A percentile compares a stretch with the other conserved stretches of the same genome.
Conservation (phyloP, 2,113 vertebrate genomes). For the Pleuronectes platessa region DNA sequence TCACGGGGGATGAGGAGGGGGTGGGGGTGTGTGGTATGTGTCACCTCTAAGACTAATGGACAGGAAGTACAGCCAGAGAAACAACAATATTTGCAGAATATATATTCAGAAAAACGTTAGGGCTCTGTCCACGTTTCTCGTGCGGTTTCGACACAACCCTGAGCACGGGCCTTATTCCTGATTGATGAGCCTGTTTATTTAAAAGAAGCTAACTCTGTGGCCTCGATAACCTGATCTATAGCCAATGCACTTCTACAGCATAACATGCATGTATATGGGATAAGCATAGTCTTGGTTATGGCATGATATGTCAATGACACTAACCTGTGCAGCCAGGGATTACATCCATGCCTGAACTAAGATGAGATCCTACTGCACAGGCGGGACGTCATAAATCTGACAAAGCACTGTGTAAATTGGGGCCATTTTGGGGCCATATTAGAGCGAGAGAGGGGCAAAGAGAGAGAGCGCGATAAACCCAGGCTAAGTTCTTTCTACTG, state of each 20-base stretch:
- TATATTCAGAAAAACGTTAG: slow-evolving; percentile 76
- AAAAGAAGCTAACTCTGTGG: slow-evolving; percentile 48
- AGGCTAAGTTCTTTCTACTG: not conserved
- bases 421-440: not conserved
- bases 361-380: not conserved
- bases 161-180: slow-evolving; percentile 59
- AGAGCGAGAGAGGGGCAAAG: slow-evolving; percentile 28
- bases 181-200: slow-evolving; percentile 78
- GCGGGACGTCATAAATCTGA: not conserved
- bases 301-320: slow-evolving; percentile 19
- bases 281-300: slow-evolving; percentile 19
- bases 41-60: slow-evolving; percentile 85
- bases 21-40: slow-evolving; percentile 73
- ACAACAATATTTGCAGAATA: slow-evolving; percentile 86
- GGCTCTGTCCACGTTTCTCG: slow-evolving; percentile 47
- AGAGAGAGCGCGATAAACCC: slow-evolving; percentile 18
- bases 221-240: slow-evolving; percentile 47
- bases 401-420: not conserved
- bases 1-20: slow-evolving; percentile 61
- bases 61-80: slow-evolving; percentile 85
- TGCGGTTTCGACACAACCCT: slow-evolving; percentile 62
- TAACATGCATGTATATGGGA: not conserved
- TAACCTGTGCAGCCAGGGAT: slow-evolving; percentile 7
- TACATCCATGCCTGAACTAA: slow-evolving; percentile 3
- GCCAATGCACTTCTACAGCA: slow-evolving; percentile 14